Evolutionary conservation across 2,797 vertebrate genomes (phyloP).

Genomic region (Chiloscyllium punctatum): DNA sequence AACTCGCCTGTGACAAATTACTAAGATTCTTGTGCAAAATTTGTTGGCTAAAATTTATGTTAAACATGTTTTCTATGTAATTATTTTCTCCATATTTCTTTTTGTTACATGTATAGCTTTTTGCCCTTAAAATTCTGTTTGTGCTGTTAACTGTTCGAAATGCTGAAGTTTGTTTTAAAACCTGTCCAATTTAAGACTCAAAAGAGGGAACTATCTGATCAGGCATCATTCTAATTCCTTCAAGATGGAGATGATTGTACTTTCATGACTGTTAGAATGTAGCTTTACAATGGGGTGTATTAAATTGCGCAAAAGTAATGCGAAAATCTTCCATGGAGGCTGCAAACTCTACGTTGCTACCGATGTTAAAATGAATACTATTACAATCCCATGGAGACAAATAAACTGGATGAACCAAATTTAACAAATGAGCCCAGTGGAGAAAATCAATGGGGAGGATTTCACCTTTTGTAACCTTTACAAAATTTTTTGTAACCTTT

Average conservation of each 20-base stretch:
- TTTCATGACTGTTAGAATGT: background rate
- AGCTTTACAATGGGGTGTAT: background rate
- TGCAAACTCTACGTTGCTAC: background rate
- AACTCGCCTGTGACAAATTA: background rate
- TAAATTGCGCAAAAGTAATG: background rate
- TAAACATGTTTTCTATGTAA: background rate
- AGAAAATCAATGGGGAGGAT: too few species aligned
- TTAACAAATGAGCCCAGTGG: too few species aligned
- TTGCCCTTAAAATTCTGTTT: background rate
- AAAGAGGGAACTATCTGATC: background rate
- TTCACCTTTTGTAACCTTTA: too few species aligned
- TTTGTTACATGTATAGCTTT: background rate
- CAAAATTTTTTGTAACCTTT: too few species aligned
- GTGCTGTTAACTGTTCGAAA: background rate
- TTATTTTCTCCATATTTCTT: background rate
- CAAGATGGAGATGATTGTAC: background rate
- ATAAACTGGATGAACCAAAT: too few species aligned
- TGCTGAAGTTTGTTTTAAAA: background rate
- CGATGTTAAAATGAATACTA: background rate
- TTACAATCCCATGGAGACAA: too few species aligned
- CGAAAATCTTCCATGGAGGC: background rate
- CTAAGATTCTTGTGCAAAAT: background rate
- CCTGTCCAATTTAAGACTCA: background rate
- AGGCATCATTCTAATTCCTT: background rate
- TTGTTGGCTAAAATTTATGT: background rate